A percentile compares a stretch with the other conserved stretches of the same genome.
phyloP scores from a whole-genome alignment of 92 coral and sea anemone species.

The Zoanthus sansibaricus region DNA sequence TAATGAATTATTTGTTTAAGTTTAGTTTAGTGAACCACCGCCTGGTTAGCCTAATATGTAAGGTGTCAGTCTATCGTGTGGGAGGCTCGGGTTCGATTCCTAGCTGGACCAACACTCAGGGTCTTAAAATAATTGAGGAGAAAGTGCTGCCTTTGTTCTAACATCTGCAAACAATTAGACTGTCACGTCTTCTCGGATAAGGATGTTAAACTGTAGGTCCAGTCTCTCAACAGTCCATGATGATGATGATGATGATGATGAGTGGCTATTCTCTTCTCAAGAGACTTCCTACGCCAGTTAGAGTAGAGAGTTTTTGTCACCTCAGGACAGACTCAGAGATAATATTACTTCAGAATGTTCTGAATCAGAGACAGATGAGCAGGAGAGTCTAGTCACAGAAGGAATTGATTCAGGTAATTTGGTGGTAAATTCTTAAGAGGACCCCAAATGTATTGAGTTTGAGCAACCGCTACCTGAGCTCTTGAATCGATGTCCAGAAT shows the following conservation, averaged over 20 bases:
- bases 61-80: too few relatives aligned
- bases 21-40: too few relatives aligned
- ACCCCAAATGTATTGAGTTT: neutral
- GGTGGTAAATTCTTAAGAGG: neutral
- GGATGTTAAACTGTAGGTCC: too few relatives aligned
- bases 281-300: neutral
- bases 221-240: too few relatives aligned
- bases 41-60: too few relatives aligned
- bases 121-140: too few relatives aligned
- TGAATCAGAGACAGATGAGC: conserved; percentile 29
- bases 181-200: too few relatives aligned
- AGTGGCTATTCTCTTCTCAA: neutral
- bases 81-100: too few relatives aligned
- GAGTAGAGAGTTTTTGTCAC: conserved; percentile 8
- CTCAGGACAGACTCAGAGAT: neutral
- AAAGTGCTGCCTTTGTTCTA: too few relatives aligned
- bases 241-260: neutral
- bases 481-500: neutral
- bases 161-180: too few relatives aligned
- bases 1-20: too few relatives aligned
- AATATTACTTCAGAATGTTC: neutral
- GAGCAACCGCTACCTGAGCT: conserved; percentile 12
- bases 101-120: too few relatives aligned
- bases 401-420: neutral
- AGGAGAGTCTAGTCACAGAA: neutral